Base-by-base conservation (phyloP, 2,113 vertebrate genomes). In the Gorsachius goisagi region DNA sequence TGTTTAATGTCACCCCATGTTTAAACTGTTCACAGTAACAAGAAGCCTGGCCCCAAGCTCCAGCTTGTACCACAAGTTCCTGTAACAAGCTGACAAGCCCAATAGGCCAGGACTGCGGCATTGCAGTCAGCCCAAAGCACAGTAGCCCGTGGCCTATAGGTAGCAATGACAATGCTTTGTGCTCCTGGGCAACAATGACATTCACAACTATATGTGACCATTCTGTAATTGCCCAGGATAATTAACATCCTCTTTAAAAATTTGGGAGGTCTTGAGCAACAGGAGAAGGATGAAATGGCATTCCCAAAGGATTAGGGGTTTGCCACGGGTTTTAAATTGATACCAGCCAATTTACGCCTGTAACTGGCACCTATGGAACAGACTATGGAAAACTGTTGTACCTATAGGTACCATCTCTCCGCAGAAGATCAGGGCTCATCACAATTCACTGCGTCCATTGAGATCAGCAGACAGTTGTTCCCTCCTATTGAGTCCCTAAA, bases 121-220 rank as follows among this genome's bases (percentile, higher is more conserved):
- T 2, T 6, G 12, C 50, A 15, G 32, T 9, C 44, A 52, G 55
- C 60, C 49, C 5, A 33, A 60, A 73, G 39, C 22, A 60, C 12
- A 6, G 13, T 2, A 24, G 39, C 68, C 2, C 0, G 15, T 41
- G 47, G 23, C 21, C 39, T 27, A 11, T 2, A 35, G 22, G 26
- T 17, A 62, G 67, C 60, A 55, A 56, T 3, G 27, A 28, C 53
- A 68, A 12, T 11, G 30, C 19, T 33, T 15, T 28, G 23, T 21
- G 44, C 50, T 58, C 33, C 55, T 30, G 23, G 32, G 10, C 26
- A 69, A 33, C 47, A 55, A 12, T 2, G 3, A 22, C 60, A 44
- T 44, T 62, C 53, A 39, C 20, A n/a, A 23, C 33, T 32, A 2
- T 11, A 30, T 8, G 33, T 26, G 35, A 64, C 27, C 50, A 17